Base-by-base conservation (phyloP, 2,113 vertebrate species). In the Chaetodon trifascialis region DNA sequence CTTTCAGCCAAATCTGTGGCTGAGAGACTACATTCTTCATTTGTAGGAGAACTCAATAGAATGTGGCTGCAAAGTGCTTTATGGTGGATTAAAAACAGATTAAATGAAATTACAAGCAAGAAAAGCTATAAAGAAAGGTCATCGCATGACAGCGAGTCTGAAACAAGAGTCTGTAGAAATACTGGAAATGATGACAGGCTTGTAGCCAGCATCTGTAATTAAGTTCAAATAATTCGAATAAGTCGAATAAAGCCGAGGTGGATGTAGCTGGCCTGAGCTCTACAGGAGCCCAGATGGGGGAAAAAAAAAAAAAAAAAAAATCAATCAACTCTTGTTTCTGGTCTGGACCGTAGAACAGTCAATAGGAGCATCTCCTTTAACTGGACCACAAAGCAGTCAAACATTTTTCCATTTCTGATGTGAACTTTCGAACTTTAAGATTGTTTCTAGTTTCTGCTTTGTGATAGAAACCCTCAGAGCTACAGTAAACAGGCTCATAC, bases 161-260 rank as follows among this genome's bases (percentile, higher is more conserved):
- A 23, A 62, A 72, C 55, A 19, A 38, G 9, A 36, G 11, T 60
- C 11, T 40, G 25, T 38, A 62, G 9, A 40, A 36, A 30, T 23
- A 34, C 54, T 73, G 44, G 71, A 80, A 82, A 76, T 59, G 56
- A 67, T 47, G 47, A 49, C 66, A 58, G 0, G 44, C n/a, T 44
- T 62, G 44, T 49, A 47, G 40, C 30, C 62, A 65, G 42, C 1
- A n/a, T 56, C 17, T 60, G 73, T 68, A 72, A 81, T 79, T 4
- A 74, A 79, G 80, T 55, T 70, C 59, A 54, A 67, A 55, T 46
- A 76, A 81, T 76, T 80, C n/a, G n/a, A n/a, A n/a, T n/a, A 84
- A 70, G 40, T 42, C 56, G 47, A 63, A 79, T 75, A 73, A 70
- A 74, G 34, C 52, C 64, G 21, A 40, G 47, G 71, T 38, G 59